Evolutionary conservation across 2,113 vertebrate genomes (phyloP), one percentile per base, ranked within the genome.

Genomic region (Thamnophis sirtalis): DNA sequence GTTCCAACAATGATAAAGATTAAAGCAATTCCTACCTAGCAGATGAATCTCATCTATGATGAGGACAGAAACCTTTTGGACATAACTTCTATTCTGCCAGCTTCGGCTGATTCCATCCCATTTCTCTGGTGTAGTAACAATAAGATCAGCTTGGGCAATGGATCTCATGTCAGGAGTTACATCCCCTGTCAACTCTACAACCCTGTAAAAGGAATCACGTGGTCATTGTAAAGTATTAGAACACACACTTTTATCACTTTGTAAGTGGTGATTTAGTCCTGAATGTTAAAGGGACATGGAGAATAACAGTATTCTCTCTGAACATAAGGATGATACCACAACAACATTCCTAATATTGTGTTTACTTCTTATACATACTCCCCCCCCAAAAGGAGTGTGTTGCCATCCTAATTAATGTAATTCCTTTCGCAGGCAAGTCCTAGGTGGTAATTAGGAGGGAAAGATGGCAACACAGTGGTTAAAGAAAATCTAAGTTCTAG

Each of bases 21-120:
- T 0, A 68, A 84, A 93, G 33, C n/a, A 38, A 92, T 33, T 91
- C 97, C 94, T 93, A 99, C 99, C 99, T 49, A 99, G 97, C 87
- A 99, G 97, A 97, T 99, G 99, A 92, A 99, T 99, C 97, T 99
- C 99, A 94, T 99, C 99, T 56, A 99, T 99, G 95, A 99, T 99
- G 96, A 99, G 98, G 94, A 99, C 99, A 63, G 98, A 98, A 87
- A 99, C 99, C 96, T 99, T 99, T 94, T 99, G 98, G 90, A 99
- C 99, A 33, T 99, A 99, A 95, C 97, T 99, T 90, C 99, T 98
- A 95, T 99, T 99, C 95, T 99, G 99, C 99, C 99, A 99, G 97
- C 99, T 99, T 94, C 99, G 98, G 96, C 99, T 99, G 94, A 99
- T 97, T 80, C 99, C 99, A 90, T 99, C 99, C 99, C 99, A 99